A percentile compares a stretch with the other conserved stretches of the same genome.
Conservation (phyloP, 2,888 invertebrate species). For the Drosophila lutescens region DNA sequence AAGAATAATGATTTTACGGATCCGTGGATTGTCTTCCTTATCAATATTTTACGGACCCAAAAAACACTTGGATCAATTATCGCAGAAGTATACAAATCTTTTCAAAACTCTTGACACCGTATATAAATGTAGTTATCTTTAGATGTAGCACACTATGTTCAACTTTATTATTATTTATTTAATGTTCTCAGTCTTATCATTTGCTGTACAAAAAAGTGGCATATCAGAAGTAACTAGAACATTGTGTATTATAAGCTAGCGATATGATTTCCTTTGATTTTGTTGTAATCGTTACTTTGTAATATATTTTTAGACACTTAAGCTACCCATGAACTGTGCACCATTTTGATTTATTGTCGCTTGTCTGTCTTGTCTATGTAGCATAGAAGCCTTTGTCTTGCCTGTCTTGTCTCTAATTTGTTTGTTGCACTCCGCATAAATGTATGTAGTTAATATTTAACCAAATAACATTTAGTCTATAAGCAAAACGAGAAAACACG, state of each 20-base stretch:
- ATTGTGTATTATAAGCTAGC: conserved; percentile 30
- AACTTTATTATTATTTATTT: conserved; percentile 10
- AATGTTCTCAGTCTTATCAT: conserved; percentile 5
- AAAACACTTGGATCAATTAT: conserved; percentile 22
- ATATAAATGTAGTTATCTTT: neutral
- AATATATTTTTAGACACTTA: conserved; percentile 27
- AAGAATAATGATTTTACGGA: neutral
- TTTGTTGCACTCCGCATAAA: conserved; percentile 29
- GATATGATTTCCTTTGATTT: conserved; percentile 16
- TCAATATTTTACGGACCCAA: conserved; percentile 6
- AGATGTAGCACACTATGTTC: conserved; percentile 19
- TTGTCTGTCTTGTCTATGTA: conserved; percentile 25
- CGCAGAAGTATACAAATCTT: conserved; percentile 29
- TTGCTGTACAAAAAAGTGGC: conserved; percentile 6
- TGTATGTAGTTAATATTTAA: conserved; percentile 17
- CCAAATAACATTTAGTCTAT: conserved; percentile 18
- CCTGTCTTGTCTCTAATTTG: conserved; percentile 10
- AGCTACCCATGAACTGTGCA: conserved; percentile 24
- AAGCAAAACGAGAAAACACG: conserved; percentile 10
- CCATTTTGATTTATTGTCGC: conserved; percentile 15
- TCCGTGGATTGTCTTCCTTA: neutral
- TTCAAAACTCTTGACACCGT: conserved; percentile 19
- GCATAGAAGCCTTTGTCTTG: conserved; percentile 25
- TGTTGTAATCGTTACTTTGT: conserved; percentile 31
- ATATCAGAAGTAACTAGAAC: conserved; percentile 5